A percentile compares a stretch with the other conserved stretches of the same genome.
Evolutionary conservation across 1,140 invertebrate genomes (phyloP).

Genomic region (Apis florea): DNA sequence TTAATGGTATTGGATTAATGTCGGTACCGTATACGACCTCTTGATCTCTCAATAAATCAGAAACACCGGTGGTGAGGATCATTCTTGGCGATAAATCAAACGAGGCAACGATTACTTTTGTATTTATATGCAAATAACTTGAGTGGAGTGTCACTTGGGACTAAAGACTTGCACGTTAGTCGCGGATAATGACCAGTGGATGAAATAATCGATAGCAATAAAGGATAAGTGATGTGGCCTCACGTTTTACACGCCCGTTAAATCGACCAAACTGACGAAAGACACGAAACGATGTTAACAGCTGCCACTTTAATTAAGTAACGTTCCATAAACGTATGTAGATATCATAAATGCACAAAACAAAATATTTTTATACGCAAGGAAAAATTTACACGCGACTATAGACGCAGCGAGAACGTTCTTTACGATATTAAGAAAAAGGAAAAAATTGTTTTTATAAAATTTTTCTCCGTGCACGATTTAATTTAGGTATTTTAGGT

Average conservation of each 20-base stretch:
- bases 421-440: background rate
- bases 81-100: background rate
- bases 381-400: background rate
- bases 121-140: background rate
- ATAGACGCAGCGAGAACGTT: background rate
- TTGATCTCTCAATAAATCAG: too few species aligned
- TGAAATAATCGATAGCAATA: constrained; percentile 29
- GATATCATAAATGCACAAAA: background rate
- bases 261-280: constrained; percentile 5
- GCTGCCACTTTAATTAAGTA: constrained; percentile 11
- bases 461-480: too few species aligned
- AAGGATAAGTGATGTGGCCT: constrained; percentile 12
- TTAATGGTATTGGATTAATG: too few species aligned
- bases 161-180: background rate
- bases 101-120: background rate
- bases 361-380: background rate
- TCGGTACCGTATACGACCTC: too few species aligned
- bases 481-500: too few species aligned
- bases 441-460: too few species aligned
- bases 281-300: background rate
- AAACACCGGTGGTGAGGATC: too few species aligned
- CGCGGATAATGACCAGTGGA: too few species aligned
- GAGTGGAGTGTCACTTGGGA: background rate
- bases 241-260: constrained; percentile 24
- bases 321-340: background rate